These are phyloP conservation scores for Epinephelus cyanopodus DNA, from an alignment of 2,113 vertebrate genomes.

Conservation along the genomic window DNA sequence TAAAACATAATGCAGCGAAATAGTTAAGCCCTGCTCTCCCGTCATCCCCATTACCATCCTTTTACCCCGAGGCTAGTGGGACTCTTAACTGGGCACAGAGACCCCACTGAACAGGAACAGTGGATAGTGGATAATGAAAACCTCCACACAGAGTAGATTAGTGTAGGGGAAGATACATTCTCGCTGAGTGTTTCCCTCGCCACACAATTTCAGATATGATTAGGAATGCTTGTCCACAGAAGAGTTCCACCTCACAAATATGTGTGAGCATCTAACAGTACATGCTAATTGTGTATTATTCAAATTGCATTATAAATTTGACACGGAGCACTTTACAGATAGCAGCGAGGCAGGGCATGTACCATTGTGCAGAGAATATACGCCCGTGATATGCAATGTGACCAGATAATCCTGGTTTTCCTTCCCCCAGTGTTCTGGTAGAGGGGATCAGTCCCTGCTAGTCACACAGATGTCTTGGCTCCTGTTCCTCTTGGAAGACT, in stretches of 20 bases:
- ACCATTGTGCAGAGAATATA: constrained; percentile 38
- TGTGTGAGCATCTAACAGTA: neutral
- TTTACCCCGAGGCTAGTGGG: constrained; percentile 70
- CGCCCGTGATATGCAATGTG: constrained; percentile 61
- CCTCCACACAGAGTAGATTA: constrained; percentile 58
- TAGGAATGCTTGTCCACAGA: constrained; percentile 45
- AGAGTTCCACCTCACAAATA: constrained; percentile 50
- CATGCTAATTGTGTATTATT: constrained; percentile 63
- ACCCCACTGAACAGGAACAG: constrained; percentile 70
- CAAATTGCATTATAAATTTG: constrained; percentile 55
- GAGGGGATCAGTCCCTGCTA: constrained; percentile 70
- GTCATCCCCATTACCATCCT: constrained; percentile 69
- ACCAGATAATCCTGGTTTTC: constrained; percentile 71
- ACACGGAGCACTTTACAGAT: constrained; percentile 39
- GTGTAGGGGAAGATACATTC: constrained; percentile 34
- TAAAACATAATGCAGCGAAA: constrained; percentile 66
- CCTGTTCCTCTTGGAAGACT: constrained; percentile 73
- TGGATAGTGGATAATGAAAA: constrained; percentile 69
- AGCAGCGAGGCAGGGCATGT: constrained; percentile 22
- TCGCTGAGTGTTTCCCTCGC: constrained; percentile 34
- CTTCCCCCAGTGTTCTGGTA: constrained; percentile 65
- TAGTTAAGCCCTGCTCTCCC: constrained; percentile 60
- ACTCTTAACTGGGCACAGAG: constrained; percentile 71
- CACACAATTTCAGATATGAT: constrained; percentile 42
- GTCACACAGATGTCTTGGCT: constrained; percentile 86